A percentile compares a stretch with the other conserved stretches of the same genome.
Conservation (phyloP, 2,797 vertebrate genomes). For the Diceros bicornis region DNA sequence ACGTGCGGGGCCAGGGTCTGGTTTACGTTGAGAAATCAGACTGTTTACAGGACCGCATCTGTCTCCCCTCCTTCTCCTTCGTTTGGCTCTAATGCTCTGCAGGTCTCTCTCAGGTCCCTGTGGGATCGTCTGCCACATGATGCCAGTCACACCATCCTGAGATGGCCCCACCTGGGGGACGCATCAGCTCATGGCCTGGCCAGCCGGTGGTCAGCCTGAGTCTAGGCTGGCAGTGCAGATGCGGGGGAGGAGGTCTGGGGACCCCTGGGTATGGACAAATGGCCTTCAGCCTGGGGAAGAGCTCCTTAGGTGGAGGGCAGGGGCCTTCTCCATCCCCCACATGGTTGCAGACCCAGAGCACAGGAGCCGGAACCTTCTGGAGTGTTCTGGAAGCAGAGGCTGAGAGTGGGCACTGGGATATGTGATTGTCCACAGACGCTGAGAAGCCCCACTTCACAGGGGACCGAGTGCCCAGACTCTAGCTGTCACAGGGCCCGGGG, state of each 20-base stretch:
- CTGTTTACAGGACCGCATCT: slow-evolving; percentile 68
- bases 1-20: slow-evolving; percentile 67
- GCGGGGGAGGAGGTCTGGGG: too few relatives aligned
- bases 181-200: rapidly evolving
- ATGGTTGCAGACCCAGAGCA: rapidly evolving
- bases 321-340: rapidly evolving
- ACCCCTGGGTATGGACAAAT: rapidly evolving
- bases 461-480: background rate
- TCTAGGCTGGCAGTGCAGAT: rapidly evolving
- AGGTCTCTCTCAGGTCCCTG: background rate
- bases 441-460: background rate
- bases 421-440: rapidly evolving
- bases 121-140: background rate
- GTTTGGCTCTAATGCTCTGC: slow-evolving; percentile 23
- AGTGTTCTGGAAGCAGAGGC: background rate
- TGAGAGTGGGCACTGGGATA: rapidly evolving
- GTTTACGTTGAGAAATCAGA: slow-evolving; percentile 72
- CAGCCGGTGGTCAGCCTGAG: background rate
- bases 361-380: background rate
- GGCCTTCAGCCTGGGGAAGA: rapidly evolving
- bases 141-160: background rate
- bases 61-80: slow-evolving; percentile 14
- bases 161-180: rapidly evolving
- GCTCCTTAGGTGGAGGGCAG: background rate
- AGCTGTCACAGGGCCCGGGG: background rate